These are phyloP conservation scores for Grammomys dolichurus DNA, from an alignment of 2,113 vertebrate genomes.

Conservation along the genomic window DNA sequence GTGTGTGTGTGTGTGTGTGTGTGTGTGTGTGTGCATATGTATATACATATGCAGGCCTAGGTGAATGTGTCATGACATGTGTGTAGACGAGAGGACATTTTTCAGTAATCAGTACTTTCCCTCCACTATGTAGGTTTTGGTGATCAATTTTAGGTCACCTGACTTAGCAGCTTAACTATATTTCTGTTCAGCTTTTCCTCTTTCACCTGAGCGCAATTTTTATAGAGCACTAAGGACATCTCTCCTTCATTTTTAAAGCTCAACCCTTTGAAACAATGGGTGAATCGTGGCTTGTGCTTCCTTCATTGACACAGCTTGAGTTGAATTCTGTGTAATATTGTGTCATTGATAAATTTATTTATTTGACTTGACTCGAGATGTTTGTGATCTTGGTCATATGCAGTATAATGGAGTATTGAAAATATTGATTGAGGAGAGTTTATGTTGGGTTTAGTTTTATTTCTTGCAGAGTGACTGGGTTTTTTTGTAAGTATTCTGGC, in stretches of 20 bases:
- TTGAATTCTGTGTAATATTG: background rate
- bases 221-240: background rate
- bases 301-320: background rate
- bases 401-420: background rate
- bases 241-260: background rate
- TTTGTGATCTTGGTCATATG: background rate
- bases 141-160: background rate
- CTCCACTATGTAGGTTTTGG: no score
- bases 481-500: slow-evolving; percentile 49
- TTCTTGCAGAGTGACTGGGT: background rate
- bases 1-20: background rate
- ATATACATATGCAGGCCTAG: background rate
- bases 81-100: background rate
- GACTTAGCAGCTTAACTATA: no score
- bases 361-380: slow-evolving; percentile 31
- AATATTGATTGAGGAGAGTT: slow-evolving; percentile 1
- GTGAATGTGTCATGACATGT: no score
- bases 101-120: background rate
- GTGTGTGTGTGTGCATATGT: background rate
- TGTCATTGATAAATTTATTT: slow-evolving; percentile 39
- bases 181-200: background rate
- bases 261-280: background rate
- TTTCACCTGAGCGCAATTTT: background rate
- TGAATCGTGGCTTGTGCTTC: background rate
- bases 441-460: slow-evolving; percentile 47